phyloP scores from a whole-genome alignment of 2,888 invertebrate genomes.

The Campoplex capitator region DNA sequence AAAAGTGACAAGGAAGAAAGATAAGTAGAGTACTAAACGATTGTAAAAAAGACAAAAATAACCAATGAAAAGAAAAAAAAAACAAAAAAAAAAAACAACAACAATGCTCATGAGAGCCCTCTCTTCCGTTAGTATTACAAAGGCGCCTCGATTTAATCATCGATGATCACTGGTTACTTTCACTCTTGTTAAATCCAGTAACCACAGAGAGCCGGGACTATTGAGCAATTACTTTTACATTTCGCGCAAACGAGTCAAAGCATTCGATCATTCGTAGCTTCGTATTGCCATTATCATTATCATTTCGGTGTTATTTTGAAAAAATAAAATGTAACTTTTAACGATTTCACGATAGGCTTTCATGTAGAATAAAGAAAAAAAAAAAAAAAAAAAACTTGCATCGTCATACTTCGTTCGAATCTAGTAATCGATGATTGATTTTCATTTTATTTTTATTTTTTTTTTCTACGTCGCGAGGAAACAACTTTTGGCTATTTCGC shows the following conservation, averaged over 20 bases:
- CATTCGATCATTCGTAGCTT: constrained; percentile 45
- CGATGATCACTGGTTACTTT: constrained; percentile 61
- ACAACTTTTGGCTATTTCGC: constrained; percentile 39
- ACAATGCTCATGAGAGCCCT: constrained; percentile 39
- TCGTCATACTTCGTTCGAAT: constrained; percentile 36
- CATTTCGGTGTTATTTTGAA: constrained; percentile 13
- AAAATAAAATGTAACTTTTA: constrained; percentile 3
- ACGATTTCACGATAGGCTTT: constrained; percentile 15
- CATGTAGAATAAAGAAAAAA: neutral
- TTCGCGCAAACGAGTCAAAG: constrained; percentile 36
- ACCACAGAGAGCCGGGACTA: constrained; percentile 54
- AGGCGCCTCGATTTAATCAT: constrained; percentile 60
- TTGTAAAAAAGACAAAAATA: constrained; percentile 20
- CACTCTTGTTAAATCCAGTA: constrained; percentile 50
- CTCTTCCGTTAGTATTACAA: constrained; percentile 65
- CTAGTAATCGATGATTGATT: constrained; percentile 39
- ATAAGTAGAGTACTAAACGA: neutral
- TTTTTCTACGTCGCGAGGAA: constrained; percentile 17
- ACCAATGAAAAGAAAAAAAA: constrained; percentile 2
- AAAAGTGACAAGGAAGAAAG: neutral
- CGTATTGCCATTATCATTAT: constrained; percentile 24
- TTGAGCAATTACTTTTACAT: constrained; percentile 58
- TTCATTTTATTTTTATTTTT: constrained; percentile 6
- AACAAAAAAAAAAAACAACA: constrained; percentile 25
- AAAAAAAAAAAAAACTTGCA: neutral